Percentiles rank a stretch among this genome's conserved stretches.
Conservation (phyloP, 2,797 vertebrate species). For the Enteromius trimaculatus region DNA sequence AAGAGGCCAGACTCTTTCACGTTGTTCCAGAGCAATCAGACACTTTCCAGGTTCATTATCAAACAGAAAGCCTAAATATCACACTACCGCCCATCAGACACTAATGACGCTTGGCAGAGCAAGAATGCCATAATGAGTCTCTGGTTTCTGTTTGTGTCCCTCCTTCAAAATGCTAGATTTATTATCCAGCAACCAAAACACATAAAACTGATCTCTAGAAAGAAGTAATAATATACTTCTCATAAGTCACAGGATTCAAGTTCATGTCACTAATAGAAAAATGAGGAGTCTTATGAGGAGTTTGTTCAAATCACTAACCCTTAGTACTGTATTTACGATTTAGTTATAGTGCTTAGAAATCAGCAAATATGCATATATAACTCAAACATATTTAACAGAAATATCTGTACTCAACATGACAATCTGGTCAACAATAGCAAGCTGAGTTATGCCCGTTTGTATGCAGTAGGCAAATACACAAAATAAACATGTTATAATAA, state of each 20-base stretch:
- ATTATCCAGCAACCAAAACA: not conserved
- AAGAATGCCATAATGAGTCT: not conserved
- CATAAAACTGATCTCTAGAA: not conserved
- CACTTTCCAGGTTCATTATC: slow-evolving; percentile 36
- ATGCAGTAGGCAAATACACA: too few relatives aligned
- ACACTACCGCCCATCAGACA: not conserved
- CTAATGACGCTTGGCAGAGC: not conserved
- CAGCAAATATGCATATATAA: too few relatives aligned
- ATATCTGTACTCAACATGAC: too few relatives aligned
- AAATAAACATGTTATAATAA: too few relatives aligned
- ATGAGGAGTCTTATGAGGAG: not conserved
- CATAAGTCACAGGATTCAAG: not conserved
- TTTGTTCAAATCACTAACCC: not conserved
- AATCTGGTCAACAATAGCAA: too few relatives aligned
- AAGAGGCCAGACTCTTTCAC: slow-evolving; percentile 34
- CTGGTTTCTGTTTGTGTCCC: not conserved
- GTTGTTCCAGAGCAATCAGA: slow-evolving; percentile 37
- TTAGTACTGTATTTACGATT: not conserved
- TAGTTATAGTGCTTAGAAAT: not conserved
- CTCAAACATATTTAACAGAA: too few relatives aligned
- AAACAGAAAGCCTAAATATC: slow-evolving; percentile 44
- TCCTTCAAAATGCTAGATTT: not conserved
- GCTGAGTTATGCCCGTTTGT: too few relatives aligned
- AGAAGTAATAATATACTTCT: not conserved
- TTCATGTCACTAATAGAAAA: slow-evolving; percentile 3